Evolutionary conservation across 1,140 invertebrate species (phyloP), one percentile per base, ranked within the genome.

Genomic region (Trachymyrmex cornetzi): DNA sequence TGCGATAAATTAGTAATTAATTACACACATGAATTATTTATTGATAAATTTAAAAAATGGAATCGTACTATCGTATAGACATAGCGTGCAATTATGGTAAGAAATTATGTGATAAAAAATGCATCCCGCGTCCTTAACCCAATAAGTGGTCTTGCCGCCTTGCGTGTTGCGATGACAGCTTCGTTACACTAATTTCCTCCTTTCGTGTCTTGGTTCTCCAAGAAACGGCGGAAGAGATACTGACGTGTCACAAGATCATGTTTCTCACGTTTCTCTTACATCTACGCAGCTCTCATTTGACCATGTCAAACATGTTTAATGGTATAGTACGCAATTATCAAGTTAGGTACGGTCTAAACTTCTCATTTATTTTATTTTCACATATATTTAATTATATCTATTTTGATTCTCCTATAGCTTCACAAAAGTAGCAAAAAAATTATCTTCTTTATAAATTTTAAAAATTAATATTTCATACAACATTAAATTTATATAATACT

Each of bases 201-300:
- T 90, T 64, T 77, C 80, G 75, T 88, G 88, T 59, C 85, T 82
- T 61, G 75, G 74, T 64, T 71, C 27, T 85, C 27, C 50, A 72
- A 38, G 86, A 90, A 79, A 90, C 74, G 75, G 57, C 89, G 89
- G 89, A 90, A 90, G 86, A 59, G 86, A 75, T 19, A 79, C 57
- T 85, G 89, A 90, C 87, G 89, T 88, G 86, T 87, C 57, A 53
- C 22, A 71, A 87, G 69, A 90, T 90, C 87, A 84, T 79, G 69
- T 85, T 90, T 90, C 88, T 88, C 80, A 90, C 89, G 89, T 90
- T 90, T 90, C 89, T 77, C 86, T 77, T 82, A 90, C 88, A 88
- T 90, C 89, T 79, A 69, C 89, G 86, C 85, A 57, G 77, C 77
- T 90, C 89, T 89, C 85, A 50, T 72, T 80, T 87, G 85, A 87